A percentile compares a stretch with the other conserved stretches of the same genome.
Conservation (phyloP, 1,140 invertebrate species). For the Drosophila watanabei region DNA sequence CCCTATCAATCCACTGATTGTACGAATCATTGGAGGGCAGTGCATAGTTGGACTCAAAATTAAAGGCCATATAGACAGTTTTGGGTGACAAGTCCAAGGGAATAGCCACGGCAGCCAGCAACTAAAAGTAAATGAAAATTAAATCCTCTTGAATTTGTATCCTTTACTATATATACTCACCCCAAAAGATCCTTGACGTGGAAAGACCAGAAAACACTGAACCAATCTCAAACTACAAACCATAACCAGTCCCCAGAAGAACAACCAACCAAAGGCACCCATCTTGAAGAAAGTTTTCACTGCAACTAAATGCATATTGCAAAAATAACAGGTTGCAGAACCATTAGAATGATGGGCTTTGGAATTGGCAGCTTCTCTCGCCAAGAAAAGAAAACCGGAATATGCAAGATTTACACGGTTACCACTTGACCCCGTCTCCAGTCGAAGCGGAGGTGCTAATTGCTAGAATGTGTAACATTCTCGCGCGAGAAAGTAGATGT, state of each 20-base stretch:
- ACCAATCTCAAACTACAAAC: not conserved
- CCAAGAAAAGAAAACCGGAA: constrained; percentile 60
- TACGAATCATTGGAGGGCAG: constrained; percentile 83
- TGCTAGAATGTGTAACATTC: constrained; percentile 71
- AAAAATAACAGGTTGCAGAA: constrained; percentile 21
- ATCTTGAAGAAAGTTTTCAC: constrained; percentile 40
- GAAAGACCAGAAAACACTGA: constrained; percentile 57
- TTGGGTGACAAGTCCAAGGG: constrained; percentile 89
- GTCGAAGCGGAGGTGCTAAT: constrained; percentile 58
- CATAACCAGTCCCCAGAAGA: constrained; percentile 7
- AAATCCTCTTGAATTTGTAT: not conserved
- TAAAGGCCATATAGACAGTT: constrained; percentile 90
- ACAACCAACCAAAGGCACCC: constrained; percentile 23
- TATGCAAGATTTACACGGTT: constrained; percentile 76
- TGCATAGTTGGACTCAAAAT: constrained; percentile 91
- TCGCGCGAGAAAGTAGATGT: constrained; percentile 53
- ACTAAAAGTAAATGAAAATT: constrained; percentile 27
- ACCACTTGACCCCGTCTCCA: constrained; percentile 46
- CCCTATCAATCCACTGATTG: constrained; percentile 74
- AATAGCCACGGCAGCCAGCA: constrained; percentile 89
- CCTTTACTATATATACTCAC: constrained; percentile 30
- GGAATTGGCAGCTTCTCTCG: constrained; percentile 35
- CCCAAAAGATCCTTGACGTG: constrained; percentile 72
- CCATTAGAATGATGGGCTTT: constrained; percentile 8
- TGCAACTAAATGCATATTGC: constrained; percentile 47